phyloP scores from a whole-genome alignment of 2,113 vertebrate species.

The Poicephalus gulielmi region DNA sequence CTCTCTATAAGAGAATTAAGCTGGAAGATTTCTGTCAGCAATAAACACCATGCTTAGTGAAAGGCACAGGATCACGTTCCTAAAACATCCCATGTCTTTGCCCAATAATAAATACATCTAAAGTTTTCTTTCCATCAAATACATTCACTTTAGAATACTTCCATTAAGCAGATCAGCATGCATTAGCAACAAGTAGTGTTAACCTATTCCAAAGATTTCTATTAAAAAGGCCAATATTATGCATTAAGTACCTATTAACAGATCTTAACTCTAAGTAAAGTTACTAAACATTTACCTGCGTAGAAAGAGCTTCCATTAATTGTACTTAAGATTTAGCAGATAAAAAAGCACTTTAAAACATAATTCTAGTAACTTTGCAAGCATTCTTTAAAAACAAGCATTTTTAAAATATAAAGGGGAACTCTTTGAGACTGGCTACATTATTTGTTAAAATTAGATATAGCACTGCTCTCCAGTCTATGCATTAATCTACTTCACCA shows the following conservation, averaged over 20 bases:
- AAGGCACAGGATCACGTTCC: not conserved
- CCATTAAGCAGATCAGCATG: not conserved
- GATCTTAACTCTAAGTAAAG: not conserved
- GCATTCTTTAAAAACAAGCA: not conserved
- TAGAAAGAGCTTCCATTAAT: not conserved
- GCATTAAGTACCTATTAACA: not conserved
- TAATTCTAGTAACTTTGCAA: not conserved
- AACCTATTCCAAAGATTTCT: not conserved
- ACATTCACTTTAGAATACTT: not conserved
- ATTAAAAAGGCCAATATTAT: not conserved
- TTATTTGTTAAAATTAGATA: no score
- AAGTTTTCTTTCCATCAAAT: not conserved
- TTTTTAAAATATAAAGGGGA: not conserved
- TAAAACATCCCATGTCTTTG: not conserved
- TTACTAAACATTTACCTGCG: not conserved
- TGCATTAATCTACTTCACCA: not conserved
- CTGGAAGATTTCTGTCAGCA: slow-evolving; percentile 26
- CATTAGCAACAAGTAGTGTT: not conserved
- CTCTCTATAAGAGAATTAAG: slow-evolving; percentile 30
- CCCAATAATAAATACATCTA: not conserved
- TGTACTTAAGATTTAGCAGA: not conserved
- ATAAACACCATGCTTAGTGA: slow-evolving; percentile 7
- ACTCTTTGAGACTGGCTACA: not conserved
- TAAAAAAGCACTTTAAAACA: not conserved
- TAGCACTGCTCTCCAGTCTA: not conserved